Percentiles rank a stretch among this genome's conserved stretches.
Evolutionary conservation across 92 coral and sea anemone genomes (phyloP).

Genomic region (Phenganax stokvisi): DNA sequence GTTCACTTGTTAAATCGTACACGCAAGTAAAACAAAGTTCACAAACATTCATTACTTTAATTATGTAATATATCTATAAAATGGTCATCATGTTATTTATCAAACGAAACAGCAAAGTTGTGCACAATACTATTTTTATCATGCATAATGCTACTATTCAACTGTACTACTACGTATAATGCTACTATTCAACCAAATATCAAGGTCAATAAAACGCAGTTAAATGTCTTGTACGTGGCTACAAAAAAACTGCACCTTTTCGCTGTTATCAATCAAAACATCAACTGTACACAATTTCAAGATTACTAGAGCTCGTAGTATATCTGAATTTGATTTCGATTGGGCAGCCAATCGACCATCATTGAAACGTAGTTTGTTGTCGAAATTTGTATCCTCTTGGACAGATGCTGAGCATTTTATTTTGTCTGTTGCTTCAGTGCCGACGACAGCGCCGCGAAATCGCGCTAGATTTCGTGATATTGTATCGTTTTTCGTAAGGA

Average conservation of each 20-base stretch:
- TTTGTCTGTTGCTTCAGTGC: neutral
- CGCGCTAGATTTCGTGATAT: neutral
- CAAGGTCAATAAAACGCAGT: neutral
- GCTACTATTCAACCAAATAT: neutral
- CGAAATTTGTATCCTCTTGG: neutral
- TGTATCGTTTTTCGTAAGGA: no score
- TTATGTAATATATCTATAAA: no score
- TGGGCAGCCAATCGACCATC: conserved; percentile 23
- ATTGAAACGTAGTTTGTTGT: neutral
- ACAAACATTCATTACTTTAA: no score
- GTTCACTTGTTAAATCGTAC: no score
- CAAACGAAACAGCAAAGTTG: neutral
- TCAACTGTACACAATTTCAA: conserved; percentile 68
- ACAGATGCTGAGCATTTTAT: neutral
- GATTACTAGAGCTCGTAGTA: conserved; percentile 64
- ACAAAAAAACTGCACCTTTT: conserved; percentile 46
- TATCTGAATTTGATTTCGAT: conserved; percentile 53
- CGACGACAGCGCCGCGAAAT: neutral
- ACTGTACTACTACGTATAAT: neutral
- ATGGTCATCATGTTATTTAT: neutral
- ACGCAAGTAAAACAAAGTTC: no score
- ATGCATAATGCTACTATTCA: neutral
- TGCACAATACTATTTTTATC: neutral
- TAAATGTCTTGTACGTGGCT: neutral
- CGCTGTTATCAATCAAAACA: conserved; percentile 58